Base-by-base conservation (phyloP, 2,888 invertebrate genomes). In the Dione juno region DNA sequence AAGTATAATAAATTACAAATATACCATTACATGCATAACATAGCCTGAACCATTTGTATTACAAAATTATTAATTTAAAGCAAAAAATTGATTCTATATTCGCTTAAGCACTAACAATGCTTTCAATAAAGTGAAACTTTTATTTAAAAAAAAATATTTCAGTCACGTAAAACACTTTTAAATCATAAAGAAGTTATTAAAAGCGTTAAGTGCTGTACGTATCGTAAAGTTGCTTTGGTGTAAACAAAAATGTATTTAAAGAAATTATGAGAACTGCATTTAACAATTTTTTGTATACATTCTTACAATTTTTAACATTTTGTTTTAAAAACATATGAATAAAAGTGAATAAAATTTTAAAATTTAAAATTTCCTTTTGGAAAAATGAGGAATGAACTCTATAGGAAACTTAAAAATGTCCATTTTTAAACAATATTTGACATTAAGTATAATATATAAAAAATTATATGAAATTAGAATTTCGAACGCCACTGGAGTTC, bases 171-270 rank as follows among this genome's bases (percentile, higher is more conserved):
- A 64, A 64, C 1, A 37, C 50, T 64, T 64, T 64, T 40, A 64
- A 64, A 64, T 64, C 64, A 64, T 64, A 64, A 64, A 50, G 37
- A 40, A 48, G 52, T 40, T 52, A 64, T 64, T 64, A 64, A 64
- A 64, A 64, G 37, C 50, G 37, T 40, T 52, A 64, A 50, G 48
- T 50, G 35, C 35, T 64, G 52, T 19, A 6, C 48, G 37, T 64
- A 50, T 52, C 19, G 37, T 64, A 50, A 64, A 64, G 52, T 64
- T 40, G 21, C 21, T 64, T 21, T 11, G 19, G 19, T 40, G 19
- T 37, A 52, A 40, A 52, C 14, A 50, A 64, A 37, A 50, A 19
- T 28, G 1, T 28, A 16, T 57, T 57, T 19, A 13, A 37, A 19
- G 57, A 13, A 40, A 57, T 57, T 57, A 37, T 57, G 11, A 40